These are phyloP conservation scores for Aleiodes testaceus DNA, from an alignment of 2,888 invertebrate species.

Conservation along the genomic window DNA sequence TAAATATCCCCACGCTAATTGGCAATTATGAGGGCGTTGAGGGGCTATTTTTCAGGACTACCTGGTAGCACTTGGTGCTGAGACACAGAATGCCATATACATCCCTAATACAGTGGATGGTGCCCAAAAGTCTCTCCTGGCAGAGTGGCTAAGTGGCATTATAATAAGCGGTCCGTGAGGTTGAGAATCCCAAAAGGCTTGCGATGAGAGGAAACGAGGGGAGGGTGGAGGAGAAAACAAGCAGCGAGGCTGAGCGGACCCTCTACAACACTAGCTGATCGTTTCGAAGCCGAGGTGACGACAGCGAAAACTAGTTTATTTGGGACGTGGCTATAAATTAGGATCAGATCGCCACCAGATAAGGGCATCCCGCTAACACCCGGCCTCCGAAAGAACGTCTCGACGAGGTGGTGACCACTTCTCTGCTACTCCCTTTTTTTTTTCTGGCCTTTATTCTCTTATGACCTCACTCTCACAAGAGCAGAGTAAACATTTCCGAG, in stretches of 20 bases:
- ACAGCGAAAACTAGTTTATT: conserved; percentile 74
- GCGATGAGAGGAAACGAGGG: conserved; percentile 36
- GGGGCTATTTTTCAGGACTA: conserved; percentile 57
- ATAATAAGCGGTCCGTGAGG: conserved; percentile 41
- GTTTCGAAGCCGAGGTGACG: conserved; percentile 68
- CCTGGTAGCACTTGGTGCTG: conserved; percentile 52
- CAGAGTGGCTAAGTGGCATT: conserved; percentile 42
- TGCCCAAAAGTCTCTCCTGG: conserved; percentile 25
- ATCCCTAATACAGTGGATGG: not conserved
- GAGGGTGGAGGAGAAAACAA: conserved; percentile 43
- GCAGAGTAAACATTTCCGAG: conserved; percentile 46
- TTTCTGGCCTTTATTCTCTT: conserved; percentile 42
- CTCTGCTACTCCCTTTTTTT: conserved; percentile 39
- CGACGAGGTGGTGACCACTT: conserved; percentile 52
- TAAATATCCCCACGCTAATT: conserved; percentile 72
- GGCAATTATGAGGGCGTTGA: conserved; percentile 70
- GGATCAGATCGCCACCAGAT: conserved; percentile 73
- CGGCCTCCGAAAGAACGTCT: conserved; percentile 68
- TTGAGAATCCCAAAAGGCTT: conserved; percentile 32
- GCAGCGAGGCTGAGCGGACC: conserved; percentile 41
- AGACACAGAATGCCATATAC: not conserved
- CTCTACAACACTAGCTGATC: conserved; percentile 51
- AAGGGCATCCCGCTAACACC: conserved; percentile 72
- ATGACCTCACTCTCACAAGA: conserved; percentile 46
- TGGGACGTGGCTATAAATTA: conserved; percentile 73